Evolutionary conservation across 2,113 vertebrate genomes (phyloP).

Genomic region (Malaclemys terrapin): DNA sequence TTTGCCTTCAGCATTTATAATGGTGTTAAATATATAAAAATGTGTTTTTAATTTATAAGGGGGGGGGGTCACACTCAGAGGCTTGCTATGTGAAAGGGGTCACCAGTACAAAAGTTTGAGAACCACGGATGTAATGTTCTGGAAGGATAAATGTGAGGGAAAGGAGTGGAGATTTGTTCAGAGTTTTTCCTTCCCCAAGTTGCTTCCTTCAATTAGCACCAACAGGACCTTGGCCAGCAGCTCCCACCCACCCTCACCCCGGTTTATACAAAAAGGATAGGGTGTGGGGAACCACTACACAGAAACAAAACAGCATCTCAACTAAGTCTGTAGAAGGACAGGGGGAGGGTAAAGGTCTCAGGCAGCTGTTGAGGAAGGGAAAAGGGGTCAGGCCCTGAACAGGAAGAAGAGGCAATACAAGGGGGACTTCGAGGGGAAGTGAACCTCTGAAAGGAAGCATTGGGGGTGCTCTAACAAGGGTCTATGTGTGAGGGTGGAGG

Average conservation of each 20-base stretch:
- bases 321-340: neutral
- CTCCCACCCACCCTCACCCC: neutral
- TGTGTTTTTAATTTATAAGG: too few species aligned
- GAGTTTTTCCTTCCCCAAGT: neutral
- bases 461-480: too few species aligned
- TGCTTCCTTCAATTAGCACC: neutral
- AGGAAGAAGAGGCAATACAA: neutral
- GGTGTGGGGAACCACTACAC: neutral
- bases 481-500: too few species aligned
- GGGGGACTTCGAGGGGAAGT: neutral
- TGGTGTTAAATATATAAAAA: too few species aligned
- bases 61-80: too few species aligned
- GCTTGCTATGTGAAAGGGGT: too few species aligned
- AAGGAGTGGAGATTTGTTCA: too few species aligned
- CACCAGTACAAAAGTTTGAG: too few species aligned
- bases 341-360: neutral
- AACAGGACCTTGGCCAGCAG: constrained; percentile 48
- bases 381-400: neutral
- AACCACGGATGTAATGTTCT: too few species aligned
- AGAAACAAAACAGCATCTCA: neutral
- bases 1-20: too few species aligned
- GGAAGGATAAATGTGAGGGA: neutral
- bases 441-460: neutral
- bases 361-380: neutral
- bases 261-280: neutral